A percentile compares a stretch with the other conserved stretches of the same genome.
phyloP scores from a whole-genome alignment of 1,140 invertebrate species.

The Mizuhopecten yessoensis region DNA sequence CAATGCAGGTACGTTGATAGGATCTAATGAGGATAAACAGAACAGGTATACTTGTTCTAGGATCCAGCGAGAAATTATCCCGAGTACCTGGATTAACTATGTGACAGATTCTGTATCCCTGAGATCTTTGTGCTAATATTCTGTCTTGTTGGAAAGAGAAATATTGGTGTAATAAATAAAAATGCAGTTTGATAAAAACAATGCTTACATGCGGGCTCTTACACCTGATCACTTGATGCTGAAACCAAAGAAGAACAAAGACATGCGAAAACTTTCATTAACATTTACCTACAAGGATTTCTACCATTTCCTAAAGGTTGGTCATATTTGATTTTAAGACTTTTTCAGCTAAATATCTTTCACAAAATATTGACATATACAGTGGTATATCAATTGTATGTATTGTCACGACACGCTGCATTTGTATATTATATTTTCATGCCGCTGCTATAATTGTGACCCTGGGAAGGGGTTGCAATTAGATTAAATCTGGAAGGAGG shows the following conservation, averaged over 20 bases:
- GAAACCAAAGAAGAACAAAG: slow-evolving; percentile 53
- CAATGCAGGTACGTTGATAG: neutral
- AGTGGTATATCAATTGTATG: no score
- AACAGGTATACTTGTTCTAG: neutral
- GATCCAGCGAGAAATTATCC: neutral
- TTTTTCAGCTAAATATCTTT: no score
- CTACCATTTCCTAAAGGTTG: slow-evolving; percentile 64
- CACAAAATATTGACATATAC: no score
- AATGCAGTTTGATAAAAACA: slow-evolving; percentile 53
- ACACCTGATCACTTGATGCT: slow-evolving; percentile 57
- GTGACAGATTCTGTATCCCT: neutral
- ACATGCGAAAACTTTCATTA: slow-evolving; percentile 60
- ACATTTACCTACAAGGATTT: slow-evolving; percentile 65
- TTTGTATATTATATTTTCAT: no score
- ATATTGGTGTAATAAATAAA: neutral
- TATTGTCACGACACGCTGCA: no score
- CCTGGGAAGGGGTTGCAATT: no score
- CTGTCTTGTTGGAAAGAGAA: neutral
- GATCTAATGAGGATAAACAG: neutral
- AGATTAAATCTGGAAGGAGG: no score
- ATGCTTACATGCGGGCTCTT: slow-evolving; percentile 57
- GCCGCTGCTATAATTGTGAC: no score
- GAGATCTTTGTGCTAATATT: neutral
- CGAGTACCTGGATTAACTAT: neutral
- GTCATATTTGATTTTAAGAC: no score